Base-by-base conservation (phyloP, 2,113 vertebrate species). In the Taurulus bubalis region DNA sequence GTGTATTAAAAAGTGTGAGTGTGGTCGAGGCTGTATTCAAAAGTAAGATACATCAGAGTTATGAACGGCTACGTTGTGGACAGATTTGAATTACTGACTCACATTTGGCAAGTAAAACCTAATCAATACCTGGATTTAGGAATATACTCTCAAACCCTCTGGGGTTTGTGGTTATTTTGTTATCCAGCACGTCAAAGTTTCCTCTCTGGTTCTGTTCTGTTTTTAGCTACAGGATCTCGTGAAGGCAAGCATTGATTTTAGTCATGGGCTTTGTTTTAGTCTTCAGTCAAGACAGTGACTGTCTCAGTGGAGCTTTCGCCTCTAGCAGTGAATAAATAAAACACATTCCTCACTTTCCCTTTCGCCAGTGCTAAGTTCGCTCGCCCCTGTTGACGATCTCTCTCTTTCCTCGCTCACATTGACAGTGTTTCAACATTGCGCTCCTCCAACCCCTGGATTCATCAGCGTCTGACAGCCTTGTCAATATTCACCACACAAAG, bases 221-320 rank as follows among this genome's bases (percentile, higher is more conserved):
- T 80, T 75, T 70, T 9, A 49, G 58, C 78, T 79, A 20, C 75
- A 14, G 70, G 59, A 12, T 75, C 83, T 84, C 63, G 26, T 85
- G 77, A 77, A 84, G 83, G 47, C 66, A 18, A 75, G 76, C 71
- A 90, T 90, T 79, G 92, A 93, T 92, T 90, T 86, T 66, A 74
- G 78, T 82, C 51, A 32, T 62, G 75, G 72, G 86, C 88, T 89
- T 90, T 91, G 75, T 88, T 90, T 87, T 71, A 28, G 71, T 85
- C 72, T 72, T 82, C 71, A 75, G 83, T 85, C 64, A 56, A 88
- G 82, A 82, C 76, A 79, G 77, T 51, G 84, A 38, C 70, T 70
- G 83, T 88, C 85, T 90, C 85, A 9, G 40, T 45, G 80, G 89
- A 85, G 89, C 47, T 74, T 73, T 85, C 1, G 86, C 91, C 86